Conservation (phyloP, 2,113 vertebrate genomes). For the Prinia subflava region DNA sequence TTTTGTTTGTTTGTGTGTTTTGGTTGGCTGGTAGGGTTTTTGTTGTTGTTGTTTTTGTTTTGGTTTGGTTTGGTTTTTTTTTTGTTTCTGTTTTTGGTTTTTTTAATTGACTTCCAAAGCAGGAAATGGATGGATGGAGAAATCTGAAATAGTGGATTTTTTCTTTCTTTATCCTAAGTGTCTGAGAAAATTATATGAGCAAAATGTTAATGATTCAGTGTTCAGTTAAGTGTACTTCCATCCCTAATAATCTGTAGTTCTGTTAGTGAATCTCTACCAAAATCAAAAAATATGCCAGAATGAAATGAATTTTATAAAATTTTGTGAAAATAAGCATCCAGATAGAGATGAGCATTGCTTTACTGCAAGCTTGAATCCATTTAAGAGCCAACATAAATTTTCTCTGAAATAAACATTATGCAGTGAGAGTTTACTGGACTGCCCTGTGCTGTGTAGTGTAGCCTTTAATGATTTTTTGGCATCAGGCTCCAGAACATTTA, state of each 20-base stretch:
- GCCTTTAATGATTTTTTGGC: neutral
- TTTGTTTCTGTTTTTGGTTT: neutral
- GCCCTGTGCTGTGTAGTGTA: neutral
- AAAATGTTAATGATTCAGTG: neutral
- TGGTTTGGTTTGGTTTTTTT: too few relatives aligned
- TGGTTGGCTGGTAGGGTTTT: neutral
- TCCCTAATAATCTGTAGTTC: neutral
- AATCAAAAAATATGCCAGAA: neutral
- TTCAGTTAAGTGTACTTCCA: neutral
- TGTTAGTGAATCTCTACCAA: neutral
- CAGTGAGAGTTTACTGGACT: neutral
- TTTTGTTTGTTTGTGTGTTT: neutral
- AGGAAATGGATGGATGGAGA: neutral
- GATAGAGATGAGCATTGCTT: neutral
- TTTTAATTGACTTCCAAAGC: neutral
- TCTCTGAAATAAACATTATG: neutral
- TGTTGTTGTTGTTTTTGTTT: too few relatives aligned
- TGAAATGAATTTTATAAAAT: neutral
- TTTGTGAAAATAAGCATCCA: neutral
- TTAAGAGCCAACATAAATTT: neutral
- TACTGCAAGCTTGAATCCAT: neutral
- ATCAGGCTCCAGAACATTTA: neutral
- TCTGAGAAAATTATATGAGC: neutral
- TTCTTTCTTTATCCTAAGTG: neutral
- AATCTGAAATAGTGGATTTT: neutral